Evolutionary conservation across 2,888 invertebrate genomes (phyloP).

Genomic region (Ernsta delagoae): DNA sequence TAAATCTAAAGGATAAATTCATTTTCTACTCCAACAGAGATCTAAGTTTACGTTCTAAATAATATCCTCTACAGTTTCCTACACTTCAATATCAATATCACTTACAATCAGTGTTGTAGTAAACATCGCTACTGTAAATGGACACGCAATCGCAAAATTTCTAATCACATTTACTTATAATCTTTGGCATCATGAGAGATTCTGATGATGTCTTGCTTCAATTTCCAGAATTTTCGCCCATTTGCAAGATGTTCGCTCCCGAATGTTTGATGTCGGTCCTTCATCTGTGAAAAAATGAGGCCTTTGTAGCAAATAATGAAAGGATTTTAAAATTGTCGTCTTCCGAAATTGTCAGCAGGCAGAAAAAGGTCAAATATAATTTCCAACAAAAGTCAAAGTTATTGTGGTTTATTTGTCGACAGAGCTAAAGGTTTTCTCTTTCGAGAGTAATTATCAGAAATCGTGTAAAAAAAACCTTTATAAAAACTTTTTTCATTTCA

Average conservation of each 20-base stretch:
- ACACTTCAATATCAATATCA: slow-evolving; percentile 48
- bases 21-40: slow-evolving; percentile 66
- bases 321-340: neutral
- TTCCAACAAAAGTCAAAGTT: neutral
- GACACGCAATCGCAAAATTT: slow-evolving; percentile 74
- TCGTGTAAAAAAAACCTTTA: neutral
- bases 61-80: slow-evolving; percentile 35
- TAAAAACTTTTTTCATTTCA: neutral
- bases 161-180: slow-evolving; percentile 66
- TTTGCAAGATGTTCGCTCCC: slow-evolving; percentile 53
- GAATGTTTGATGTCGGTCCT: slow-evolving; percentile 55
- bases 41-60: slow-evolving; percentile 44
- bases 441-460: neutral
- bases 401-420: neutral
- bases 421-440: neutral
- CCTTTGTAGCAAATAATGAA: neutral
- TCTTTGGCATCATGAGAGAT: slow-evolving; percentile 75
- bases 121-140: slow-evolving; percentile 76
- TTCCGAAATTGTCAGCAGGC: neutral
- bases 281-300: slow-evolving; percentile 65
- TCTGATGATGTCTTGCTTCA: slow-evolving; percentile 43
- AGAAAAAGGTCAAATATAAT: neutral
- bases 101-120: slow-evolving; percentile 49
- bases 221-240: slow-evolving; percentile 37
- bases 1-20: slow-evolving; percentile 64